Evolutionary conservation across 2,797 vertebrate genomes (phyloP).

Genomic region (Hipposideros larvatus): DNA sequence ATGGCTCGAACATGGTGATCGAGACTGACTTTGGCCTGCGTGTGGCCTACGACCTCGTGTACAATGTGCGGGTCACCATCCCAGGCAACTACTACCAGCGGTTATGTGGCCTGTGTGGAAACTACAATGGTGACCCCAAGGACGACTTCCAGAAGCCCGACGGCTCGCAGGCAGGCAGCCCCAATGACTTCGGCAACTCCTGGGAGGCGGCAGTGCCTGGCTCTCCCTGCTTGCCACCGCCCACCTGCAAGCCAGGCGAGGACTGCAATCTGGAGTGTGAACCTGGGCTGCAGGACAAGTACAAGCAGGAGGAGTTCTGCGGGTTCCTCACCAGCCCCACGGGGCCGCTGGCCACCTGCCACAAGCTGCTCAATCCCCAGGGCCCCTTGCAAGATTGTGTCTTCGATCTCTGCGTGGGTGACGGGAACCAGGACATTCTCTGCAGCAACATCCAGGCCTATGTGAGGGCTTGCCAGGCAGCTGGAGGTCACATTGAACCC

Average conservation of each 20-base stretch:
- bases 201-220: conserved; percentile 79
- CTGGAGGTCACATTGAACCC: conserved; percentile 56
- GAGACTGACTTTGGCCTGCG: conserved; percentile 84
- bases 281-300: conserved; percentile 56
- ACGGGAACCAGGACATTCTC: conserved; percentile 65
- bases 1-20: conserved; percentile 73
- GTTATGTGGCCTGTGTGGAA: conserved; percentile 85
- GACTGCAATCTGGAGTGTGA: neutral
- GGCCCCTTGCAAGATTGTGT: conserved; percentile 80
- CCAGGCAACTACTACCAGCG: conserved; percentile 83
- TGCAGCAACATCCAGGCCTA: conserved; percentile 85
- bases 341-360: conserved; percentile 84
- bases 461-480: conserved; percentile 83
- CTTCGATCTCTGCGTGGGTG: conserved; percentile 81
- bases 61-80: conserved; percentile 80
- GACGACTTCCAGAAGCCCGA: conserved; percentile 84
- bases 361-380: conserved; percentile 77
- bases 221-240: conserved; percentile 41
- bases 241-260: conserved; percentile 14
- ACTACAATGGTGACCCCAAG: conserved; percentile 78
- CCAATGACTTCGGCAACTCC: conserved; percentile 79
- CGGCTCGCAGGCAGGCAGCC: conserved; percentile 12
- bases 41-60: conserved; percentile 83
- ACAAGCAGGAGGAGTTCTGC: conserved; percentile 79
- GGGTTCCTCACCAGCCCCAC: conserved; percentile 77